A percentile compares a stretch with the other conserved stretches of the same genome.
Evolutionary conservation across 2,797 vertebrate genomes (phyloP).

Genomic region (Macropodus opercularis): DNA sequence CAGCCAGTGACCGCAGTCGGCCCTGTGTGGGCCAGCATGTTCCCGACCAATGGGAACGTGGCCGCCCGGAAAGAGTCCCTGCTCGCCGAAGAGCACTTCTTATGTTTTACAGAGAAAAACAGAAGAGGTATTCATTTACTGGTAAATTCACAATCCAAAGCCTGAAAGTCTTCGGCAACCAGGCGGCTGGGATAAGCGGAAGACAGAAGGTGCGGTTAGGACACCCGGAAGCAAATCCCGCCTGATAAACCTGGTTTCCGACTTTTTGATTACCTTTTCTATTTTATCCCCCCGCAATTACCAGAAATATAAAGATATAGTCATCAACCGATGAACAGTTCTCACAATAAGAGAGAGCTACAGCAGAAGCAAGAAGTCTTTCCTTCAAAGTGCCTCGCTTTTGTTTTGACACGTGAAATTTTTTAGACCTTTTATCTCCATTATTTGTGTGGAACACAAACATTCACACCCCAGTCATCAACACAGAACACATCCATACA

Average conservation of each 20-base stretch:
- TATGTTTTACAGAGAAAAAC: conserved; percentile 72
- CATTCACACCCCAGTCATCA: conserved; percentile 47
- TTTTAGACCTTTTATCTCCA: conserved; percentile 54
- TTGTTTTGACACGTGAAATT: conserved; percentile 80
- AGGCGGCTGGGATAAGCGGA: conserved; percentile 76
- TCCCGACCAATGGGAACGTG: conserved; percentile 41
- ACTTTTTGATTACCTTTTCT: conserved; percentile 65
- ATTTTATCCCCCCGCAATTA: conserved; percentile 28
- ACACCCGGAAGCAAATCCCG: conserved; percentile 80
- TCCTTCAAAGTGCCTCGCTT: conserved; percentile 83
- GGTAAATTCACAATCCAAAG: conserved; percentile 80
- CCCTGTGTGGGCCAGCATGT: conserved; percentile 42
- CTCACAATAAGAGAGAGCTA: conserved; percentile 82
- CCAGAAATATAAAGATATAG: conserved; percentile 66
- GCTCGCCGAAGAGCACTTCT: conserved; percentile 82
- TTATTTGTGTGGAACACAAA: conserved; percentile 44
- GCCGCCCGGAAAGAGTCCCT: conserved; percentile 65
- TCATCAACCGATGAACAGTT: conserved; percentile 60
- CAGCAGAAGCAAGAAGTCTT: conserved; percentile 83
- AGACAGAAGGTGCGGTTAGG: conserved; percentile 75
- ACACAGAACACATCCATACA: conserved; percentile 45
- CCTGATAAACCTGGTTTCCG: conserved; percentile 81
- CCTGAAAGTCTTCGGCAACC: conserved; percentile 75
- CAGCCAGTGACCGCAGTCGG: conserved; percentile 61
- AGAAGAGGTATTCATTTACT: conserved; percentile 83